Evolutionary conservation across 2,888 invertebrate genomes (phyloP).

Genomic region (Podotricha telesiphe): DNA sequence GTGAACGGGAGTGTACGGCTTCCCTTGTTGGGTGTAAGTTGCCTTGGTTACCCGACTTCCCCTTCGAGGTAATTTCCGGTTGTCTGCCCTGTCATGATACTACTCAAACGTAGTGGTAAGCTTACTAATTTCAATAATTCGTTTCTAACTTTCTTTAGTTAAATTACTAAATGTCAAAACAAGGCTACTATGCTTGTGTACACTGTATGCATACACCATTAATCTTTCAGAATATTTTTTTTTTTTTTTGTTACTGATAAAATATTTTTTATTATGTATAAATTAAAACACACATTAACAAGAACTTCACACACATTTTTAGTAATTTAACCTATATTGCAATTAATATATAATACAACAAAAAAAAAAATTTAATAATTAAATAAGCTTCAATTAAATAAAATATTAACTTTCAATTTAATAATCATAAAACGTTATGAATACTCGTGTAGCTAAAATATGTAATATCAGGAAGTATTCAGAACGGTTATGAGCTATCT

Average conservation of each 20-base stretch:
- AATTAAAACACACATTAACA: neutral
- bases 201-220: no score
- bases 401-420: neutral
- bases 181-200: no score
- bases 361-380: neutral
- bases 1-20: constrained; percentile 56
- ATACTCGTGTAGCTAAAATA: neutral
- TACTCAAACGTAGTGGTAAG: constrained; percentile 44
- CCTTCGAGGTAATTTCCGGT: constrained; percentile 72
- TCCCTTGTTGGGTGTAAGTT: constrained; percentile 73
- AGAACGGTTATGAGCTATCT: constrained; percentile 13
- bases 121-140: constrained; percentile 39
- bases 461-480: constrained; percentile 23
- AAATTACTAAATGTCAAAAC: constrained; percentile 12
- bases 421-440: neutral
- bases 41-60: constrained; percentile 68
- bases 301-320: neutral
- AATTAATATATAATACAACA: neutral
- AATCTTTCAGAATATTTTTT: no score
- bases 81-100: constrained; percentile 53
- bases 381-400: neutral
- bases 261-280: neutral
- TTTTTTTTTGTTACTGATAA: neutral
- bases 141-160: constrained; percentile 30
- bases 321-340: neutral